Base-by-base conservation (phyloP, 2,113 vertebrate genomes). In the Oxyura jamaicensis region DNA sequence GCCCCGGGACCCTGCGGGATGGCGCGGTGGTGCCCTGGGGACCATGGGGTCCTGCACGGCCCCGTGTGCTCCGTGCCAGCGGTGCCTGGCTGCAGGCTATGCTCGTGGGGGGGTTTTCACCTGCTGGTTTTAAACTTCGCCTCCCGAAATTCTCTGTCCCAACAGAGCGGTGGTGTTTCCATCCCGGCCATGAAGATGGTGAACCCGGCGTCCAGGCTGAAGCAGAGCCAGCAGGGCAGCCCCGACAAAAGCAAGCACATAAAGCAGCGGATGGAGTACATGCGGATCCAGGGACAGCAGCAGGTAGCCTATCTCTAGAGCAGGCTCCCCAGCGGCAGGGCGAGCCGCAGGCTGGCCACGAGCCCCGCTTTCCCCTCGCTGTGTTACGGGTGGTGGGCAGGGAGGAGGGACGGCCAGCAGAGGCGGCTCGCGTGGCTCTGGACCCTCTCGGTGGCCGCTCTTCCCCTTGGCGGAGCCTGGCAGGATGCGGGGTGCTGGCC, bases 241-340 rank as follows among this genome's bases (percentile, higher is more conserved):
- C 98, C 98, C 1, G 99, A 99, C 95, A 99, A 99, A 91, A 97
- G 97, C 97, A 99, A 99, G 92, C 98, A 98, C 65, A 93, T 98
- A 95, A 99, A 99, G 95, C 99, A 99, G 96, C 98, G 98, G 77
- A 98, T 99, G 13, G 99, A 99, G 80, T 99, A 99, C 98, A 92
- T 99, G 97, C 98, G 99, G 97, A 98, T 97, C 97, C 99, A 99
- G 98, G 98, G 99, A 95, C 99, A 99, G 97, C 99, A 99, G 97
- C 99, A 99, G 99, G 99, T 99, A 99, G 86, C 39, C 15, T 55
- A 97, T 97, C 98, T 98, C 98, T 98, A 93, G 71, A 3, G 42
- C 60, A 58, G 16, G 46, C 46, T 36, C 50, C 42, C 48, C 1
- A 35, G 68, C 72, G 35, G 13, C 76, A 12, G 35, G 29, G 33